Conservation (phyloP, 2,797 vertebrate genomes). For the Propithecus deckenii region DNA sequence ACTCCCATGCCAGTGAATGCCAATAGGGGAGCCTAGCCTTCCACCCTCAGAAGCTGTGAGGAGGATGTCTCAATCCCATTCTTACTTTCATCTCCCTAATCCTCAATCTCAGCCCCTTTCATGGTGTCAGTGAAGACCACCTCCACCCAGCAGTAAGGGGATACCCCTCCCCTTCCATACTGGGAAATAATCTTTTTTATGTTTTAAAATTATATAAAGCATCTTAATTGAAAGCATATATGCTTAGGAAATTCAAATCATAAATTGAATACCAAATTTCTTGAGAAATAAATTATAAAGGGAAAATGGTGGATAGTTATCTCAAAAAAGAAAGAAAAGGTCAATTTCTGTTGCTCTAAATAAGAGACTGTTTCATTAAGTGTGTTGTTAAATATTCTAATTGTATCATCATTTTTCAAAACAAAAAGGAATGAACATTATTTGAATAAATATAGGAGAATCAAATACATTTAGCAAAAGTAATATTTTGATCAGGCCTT, state of each 20-base stretch:
- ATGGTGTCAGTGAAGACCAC: background rate
- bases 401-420: background rate
- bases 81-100: background rate
- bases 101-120: background rate
- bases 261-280: background rate
- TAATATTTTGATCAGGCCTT: background rate
- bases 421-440: background rate
- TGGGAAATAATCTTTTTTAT: background rate
- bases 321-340: background rate
- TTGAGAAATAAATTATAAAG: background rate
- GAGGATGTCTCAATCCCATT: background rate
- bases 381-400: background rate
- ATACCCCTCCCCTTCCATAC: fast-evolving
- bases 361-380: background rate
- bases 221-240: background rate
- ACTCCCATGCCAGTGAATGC: background rate
- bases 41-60: background rate
- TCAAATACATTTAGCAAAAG: background rate
- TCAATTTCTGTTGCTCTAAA: background rate
- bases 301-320: background rate
- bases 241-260: background rate
- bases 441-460: background rate
- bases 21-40: background rate
- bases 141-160: background rate
- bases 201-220: background rate